Evolutionary conservation across 2,797 vertebrate species (phyloP), one percentile per base, ranked within the genome.

Genomic region (Lagorchestes hirsutus): DNA sequence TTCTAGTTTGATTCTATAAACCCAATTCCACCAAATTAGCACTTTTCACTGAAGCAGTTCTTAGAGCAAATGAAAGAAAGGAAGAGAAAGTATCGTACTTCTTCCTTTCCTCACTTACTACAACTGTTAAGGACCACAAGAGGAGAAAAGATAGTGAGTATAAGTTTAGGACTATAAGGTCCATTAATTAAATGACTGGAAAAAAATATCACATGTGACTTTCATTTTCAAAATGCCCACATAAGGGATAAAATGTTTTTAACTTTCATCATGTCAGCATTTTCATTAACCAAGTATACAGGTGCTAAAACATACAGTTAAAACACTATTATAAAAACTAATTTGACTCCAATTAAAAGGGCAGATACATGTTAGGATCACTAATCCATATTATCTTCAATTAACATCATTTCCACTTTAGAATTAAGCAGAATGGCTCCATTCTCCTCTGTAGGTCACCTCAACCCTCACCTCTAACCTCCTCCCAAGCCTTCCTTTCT

Each of bases 391-490:
- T 67, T 62, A 96, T 91, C 46, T 62, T 96, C 90, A 3, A 24
- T 55, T 74, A 95, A 91, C 91, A 58, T 94, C 22, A 96, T 55
- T 62, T 92, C 54, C 12, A 93, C 27, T 31, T 62, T 97, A 58
- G 95, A 96, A n/a, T 93, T 29, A 93, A 50, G 27, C 93, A 93
- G 6, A 92, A 67, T n/a, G n/a, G 16, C n/a, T 82, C 6, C 67
- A 82, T 46, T 82, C 16, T 82, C 67, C 18, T 9, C n/a, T 82
- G 18, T 46, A 82, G n/a, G n/a, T 82, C n/a, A 82, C 12, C 31
- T 34, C 12, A 62, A 28, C 34, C 14, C 62, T 18, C 62, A 67
- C 3, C 4, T 28, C 59, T 62, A 14, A 1, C 59, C 59, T 3
- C 6, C 28, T 2, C 67, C 54, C 54, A 92, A 55, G 46, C 93